Percentiles rank a stretch among this genome's conserved stretches.
These are phyloP conservation scores for Megalopta genalis DNA, from an alignment of 1,140 invertebrate genomes.

Conservation along the genomic window DNA sequence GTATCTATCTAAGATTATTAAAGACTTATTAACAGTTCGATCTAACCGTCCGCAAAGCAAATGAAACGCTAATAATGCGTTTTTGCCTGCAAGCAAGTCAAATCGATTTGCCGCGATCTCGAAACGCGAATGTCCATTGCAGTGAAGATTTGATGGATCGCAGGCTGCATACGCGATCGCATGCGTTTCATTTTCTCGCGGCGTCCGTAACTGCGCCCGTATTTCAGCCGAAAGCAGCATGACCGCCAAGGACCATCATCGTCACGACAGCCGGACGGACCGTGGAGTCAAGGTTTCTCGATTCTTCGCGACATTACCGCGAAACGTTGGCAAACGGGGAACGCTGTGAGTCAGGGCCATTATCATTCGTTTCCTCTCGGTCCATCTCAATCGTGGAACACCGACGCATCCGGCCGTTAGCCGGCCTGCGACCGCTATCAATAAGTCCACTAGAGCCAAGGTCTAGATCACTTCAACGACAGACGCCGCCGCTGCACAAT, in stretches of 20 bases:
- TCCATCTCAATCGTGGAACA: background rate
- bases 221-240: background rate
- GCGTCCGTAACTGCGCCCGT: background rate
- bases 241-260: background rate
- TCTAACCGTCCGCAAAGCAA: too few species aligned
- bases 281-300: background rate
- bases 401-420: background rate
- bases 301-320: background rate
- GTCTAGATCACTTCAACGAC: constrained; percentile 22
- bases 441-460: constrained; percentile 12
- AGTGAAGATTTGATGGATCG: too few species aligned
- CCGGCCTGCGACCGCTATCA: constrained; percentile 4
- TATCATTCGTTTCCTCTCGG: constrained; percentile 18
- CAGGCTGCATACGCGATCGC: too few species aligned
- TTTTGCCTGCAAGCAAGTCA: too few species aligned
- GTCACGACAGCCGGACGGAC: background rate
- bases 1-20: too few species aligned
- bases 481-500: background rate
- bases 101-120: too few species aligned
- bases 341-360: constrained; percentile 1
- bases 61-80: too few species aligned
- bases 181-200: background rate
- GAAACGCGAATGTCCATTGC: too few species aligned
- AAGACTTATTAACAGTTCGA: too few species aligned
- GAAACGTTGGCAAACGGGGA: background rate